Percentiles rank a stretch among this genome's conserved stretches.
Conservation (phyloP, 2,113 vertebrate genomes). For the Lipotes vexillifer region DNA sequence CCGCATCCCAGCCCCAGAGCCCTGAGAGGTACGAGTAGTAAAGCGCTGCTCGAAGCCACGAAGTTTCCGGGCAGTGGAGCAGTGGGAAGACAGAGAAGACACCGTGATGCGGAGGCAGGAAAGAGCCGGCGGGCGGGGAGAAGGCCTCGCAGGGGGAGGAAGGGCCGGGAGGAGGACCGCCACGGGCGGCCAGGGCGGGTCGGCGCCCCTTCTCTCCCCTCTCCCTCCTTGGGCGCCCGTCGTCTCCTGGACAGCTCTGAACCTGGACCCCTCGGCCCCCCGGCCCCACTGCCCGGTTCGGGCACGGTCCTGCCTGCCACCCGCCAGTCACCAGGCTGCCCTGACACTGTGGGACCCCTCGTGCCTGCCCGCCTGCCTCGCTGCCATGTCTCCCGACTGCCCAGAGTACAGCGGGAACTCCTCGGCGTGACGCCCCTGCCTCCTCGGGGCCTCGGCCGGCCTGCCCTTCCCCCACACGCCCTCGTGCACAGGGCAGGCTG, state of each 20-base stretch:
- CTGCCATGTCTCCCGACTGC: not conserved
- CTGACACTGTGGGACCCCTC: not conserved
- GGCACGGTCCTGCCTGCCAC: not conserved
- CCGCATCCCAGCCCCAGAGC: not conserved
- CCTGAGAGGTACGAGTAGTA: too few species aligned
- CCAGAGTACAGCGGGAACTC: too few species aligned
- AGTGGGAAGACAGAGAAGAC: not conserved
- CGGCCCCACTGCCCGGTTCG: not conserved
- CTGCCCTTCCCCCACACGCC: rapidly evolving
- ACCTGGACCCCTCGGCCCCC: not conserved
- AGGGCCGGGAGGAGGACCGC: not conserved
- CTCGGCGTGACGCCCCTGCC: not conserved
- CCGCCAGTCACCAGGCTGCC: not conserved
- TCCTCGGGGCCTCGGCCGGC: not conserved
- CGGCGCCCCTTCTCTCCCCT: not conserved
- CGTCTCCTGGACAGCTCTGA: too few species aligned
- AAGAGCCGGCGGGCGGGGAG: not conserved
- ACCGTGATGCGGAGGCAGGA: not conserved
- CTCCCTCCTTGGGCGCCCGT: rapidly evolving
- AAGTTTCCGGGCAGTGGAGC: too few species aligned
- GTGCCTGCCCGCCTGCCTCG: not conserved
- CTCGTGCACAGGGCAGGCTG: not conserved
- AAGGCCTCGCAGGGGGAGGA: not conserved
- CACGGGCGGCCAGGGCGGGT: too few species aligned
- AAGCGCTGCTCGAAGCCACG: not conserved